Evolutionary conservation across 2,888 invertebrate species (phyloP).

Genomic region (Dichetophora obliterata): DNA sequence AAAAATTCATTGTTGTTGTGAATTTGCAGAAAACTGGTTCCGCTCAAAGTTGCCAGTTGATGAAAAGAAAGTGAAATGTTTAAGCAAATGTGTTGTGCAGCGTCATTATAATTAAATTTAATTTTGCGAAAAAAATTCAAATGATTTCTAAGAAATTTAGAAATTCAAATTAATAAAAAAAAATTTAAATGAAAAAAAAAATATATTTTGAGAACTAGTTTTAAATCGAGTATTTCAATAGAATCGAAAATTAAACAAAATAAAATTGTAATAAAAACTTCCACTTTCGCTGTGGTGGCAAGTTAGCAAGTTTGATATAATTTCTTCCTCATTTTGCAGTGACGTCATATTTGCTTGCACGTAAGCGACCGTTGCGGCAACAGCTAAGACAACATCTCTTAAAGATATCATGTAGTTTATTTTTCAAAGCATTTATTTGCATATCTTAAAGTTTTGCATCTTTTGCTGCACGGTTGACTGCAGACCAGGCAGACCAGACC

Average conservation of each 20-base stretch:
- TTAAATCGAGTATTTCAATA: neutral
- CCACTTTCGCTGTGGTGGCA: constrained; percentile 10
- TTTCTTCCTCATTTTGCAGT: constrained; percentile 10
- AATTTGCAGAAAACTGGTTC: constrained; percentile 27
- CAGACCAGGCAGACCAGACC: neutral
- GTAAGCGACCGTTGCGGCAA: neutral
- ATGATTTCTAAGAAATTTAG: neutral
- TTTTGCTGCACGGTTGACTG: neutral
- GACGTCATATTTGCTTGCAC: constrained; percentile 5
- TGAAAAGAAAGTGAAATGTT: constrained; percentile 34
- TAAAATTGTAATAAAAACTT: neutral
- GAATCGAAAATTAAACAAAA: neutral
- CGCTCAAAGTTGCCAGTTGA: neutral
- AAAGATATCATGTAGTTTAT: neutral
- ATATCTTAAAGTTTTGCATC: neutral
- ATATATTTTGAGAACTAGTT: neutral
- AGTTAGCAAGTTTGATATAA: neutral
- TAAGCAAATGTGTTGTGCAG: neutral
- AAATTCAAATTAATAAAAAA: neutral
- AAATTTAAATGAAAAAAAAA: neutral
- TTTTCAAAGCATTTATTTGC: neutral
- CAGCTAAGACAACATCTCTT: neutral
- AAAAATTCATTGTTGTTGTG: constrained; percentile 40
- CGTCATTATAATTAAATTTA: constrained; percentile 24
- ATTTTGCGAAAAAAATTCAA: neutral